These are phyloP conservation scores for Notospermus geniculatus DNA, from an alignment of 1,140 invertebrate genomes.

Conservation along the genomic window DNA sequence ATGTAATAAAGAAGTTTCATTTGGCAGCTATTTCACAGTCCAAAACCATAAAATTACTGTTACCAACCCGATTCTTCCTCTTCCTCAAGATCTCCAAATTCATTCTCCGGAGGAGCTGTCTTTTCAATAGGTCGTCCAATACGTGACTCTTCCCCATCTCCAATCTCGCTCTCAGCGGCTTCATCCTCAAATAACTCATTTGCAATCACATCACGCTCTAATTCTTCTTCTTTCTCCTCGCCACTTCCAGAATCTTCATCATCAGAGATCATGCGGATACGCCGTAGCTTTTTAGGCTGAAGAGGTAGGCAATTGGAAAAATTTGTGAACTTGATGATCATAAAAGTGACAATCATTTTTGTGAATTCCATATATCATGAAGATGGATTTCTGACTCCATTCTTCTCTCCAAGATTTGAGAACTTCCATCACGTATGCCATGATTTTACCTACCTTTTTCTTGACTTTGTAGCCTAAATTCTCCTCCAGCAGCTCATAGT, in stretches of 20 bases:
- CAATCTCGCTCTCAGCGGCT: slow-evolving; percentile 28
- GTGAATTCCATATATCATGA: no score
- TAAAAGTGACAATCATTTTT: no score
- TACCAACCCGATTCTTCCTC: slow-evolving; percentile 46
- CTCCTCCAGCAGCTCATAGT: slow-evolving; percentile 97
- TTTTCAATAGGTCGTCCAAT: slow-evolving; percentile 68
- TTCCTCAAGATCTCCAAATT: slow-evolving; percentile 41
- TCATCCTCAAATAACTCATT: slow-evolving; percentile 83
- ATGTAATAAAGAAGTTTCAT: no score
- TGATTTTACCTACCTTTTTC: slow-evolving; percentile 64
- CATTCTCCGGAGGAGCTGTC: slow-evolving; percentile 57
- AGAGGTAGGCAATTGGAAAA: slow-evolving; percentile 11
- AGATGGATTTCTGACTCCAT: no score
- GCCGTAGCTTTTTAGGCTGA: slow-evolving; percentile 80
- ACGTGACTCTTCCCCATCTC: slow-evolving; percentile 64
- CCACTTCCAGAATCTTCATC: slow-evolving; percentile 69
- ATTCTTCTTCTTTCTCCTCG: slow-evolving; percentile 72
- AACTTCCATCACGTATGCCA: neutral
- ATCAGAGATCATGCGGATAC: slow-evolving; percentile 63
- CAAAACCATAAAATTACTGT: no score
- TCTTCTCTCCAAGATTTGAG: no score
- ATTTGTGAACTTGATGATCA: no score
- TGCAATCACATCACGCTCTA: slow-evolving; percentile 76
- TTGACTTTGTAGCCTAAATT: slow-evolving; percentile 94
- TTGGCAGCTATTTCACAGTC: no score